These are phyloP conservation scores for Teleogryllus occipitalis DNA, from an alignment of 1,140 invertebrate species.

Conservation along the genomic window DNA sequence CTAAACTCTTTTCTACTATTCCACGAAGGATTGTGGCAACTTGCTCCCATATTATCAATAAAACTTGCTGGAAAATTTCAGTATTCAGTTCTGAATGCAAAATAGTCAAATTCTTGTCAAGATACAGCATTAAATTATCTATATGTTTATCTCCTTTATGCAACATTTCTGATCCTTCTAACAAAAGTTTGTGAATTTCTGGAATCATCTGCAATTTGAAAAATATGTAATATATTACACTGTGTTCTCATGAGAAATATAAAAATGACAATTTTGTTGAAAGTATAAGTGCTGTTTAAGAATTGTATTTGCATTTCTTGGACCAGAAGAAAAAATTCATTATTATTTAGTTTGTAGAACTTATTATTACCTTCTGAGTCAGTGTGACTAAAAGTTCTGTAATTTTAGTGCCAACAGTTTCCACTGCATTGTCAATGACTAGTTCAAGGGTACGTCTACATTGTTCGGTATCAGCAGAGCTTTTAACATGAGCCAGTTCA, in stretches of 20 bases:
- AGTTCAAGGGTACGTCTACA: slow-evolving; percentile 69
- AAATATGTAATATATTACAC: too few relatives aligned
- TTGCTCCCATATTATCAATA: slow-evolving; percentile 70
- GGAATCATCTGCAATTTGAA: slow-evolving; percentile 54
- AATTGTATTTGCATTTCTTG: too few relatives aligned
- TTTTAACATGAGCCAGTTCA: slow-evolving; percentile 62
- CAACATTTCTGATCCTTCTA: slow-evolving; percentile 70
- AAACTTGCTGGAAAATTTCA: slow-evolving; percentile 68
- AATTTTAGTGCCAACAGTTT: slow-evolving; percentile 81
- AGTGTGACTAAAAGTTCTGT: slow-evolving; percentile 70
- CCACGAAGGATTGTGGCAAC: slow-evolving; percentile 59
- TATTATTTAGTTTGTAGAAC: too few relatives aligned
- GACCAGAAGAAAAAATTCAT: too few relatives aligned
- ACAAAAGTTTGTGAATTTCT: slow-evolving; percentile 59
- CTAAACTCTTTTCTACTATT: slow-evolving; percentile 64
- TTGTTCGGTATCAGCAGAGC: slow-evolving; percentile 64
- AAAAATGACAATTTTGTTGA: too few relatives aligned
- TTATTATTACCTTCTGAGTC: slow-evolving; percentile 53
- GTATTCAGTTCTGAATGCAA: slow-evolving; percentile 64
- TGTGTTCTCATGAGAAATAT: too few relatives aligned
- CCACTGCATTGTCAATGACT: slow-evolving; percentile 78
- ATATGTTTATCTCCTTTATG: slow-evolving; percentile 65
- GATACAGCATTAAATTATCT: slow-evolving; percentile 67
- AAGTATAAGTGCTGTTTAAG: too few relatives aligned
- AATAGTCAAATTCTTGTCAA: slow-evolving; percentile 65